Evolutionary conservation across 2,888 invertebrate genomes (phyloP).

Genomic region (Archips xylosteana): DNA sequence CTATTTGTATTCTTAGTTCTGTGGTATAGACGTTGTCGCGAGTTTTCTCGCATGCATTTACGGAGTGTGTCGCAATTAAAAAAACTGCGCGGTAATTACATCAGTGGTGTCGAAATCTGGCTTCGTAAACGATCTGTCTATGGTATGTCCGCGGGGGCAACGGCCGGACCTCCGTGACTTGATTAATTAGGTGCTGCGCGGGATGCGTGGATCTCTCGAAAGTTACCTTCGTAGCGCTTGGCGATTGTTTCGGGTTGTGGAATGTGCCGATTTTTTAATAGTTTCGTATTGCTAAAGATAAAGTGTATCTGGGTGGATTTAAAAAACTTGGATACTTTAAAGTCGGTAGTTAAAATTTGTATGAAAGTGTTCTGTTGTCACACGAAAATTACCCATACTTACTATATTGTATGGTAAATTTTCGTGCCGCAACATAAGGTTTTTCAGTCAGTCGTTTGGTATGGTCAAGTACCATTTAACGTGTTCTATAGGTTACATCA

Average conservation of each 20-base stretch:
- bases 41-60: slow-evolving; percentile 51
- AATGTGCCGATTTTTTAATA: background rate
- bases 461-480: too few species aligned
- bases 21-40: slow-evolving; percentile 13
- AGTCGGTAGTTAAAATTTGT: too few species aligned
- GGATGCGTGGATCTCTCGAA: slow-evolving; percentile 22
- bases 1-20: too few species aligned
- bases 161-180: slow-evolving; percentile 49
- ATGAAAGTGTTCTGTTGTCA: too few species aligned
- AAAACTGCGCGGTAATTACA: slow-evolving; percentile 53
- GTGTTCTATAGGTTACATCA: too few species aligned
- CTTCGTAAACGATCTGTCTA: slow-evolving; percentile 48
- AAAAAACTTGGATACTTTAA: too few species aligned
- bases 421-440: too few species aligned
- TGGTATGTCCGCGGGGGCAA: slow-evolving; percentile 55
- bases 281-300: background rate
- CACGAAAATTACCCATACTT: too few species aligned
- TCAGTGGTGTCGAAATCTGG: slow-evolving; percentile 49
- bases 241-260: slow-evolving; percentile 29
- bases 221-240: slow-evolving; percentile 20
- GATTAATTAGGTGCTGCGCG: slow-evolving; percentile 49
- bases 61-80: slow-evolving; percentile 63
- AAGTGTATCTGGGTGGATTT: too few species aligned
- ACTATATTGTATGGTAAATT: too few species aligned
- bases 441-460: too few species aligned